Conservation (phyloP, 2,113 vertebrate genomes). For the Nannospalax galili region DNA sequence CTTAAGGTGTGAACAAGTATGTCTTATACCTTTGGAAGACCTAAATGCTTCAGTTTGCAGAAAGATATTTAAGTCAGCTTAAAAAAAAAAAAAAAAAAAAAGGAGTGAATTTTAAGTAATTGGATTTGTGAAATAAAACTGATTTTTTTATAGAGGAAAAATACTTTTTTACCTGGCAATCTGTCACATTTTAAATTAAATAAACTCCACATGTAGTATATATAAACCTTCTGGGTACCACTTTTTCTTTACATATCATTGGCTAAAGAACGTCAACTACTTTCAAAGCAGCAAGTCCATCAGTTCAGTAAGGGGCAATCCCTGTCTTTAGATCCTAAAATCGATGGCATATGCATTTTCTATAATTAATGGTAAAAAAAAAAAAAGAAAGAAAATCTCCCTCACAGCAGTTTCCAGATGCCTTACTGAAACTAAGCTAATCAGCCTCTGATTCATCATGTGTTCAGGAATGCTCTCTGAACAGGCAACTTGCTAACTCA, state of each 20-base stretch:
- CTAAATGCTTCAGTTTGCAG: background rate
- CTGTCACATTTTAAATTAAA: slow-evolving; percentile 53
- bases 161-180: background rate
- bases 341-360: background rate
- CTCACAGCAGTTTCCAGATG: background rate
- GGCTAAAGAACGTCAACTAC: slow-evolving; percentile 39
- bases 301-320: background rate
- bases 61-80: background rate
- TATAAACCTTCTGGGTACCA: background rate
- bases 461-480: slow-evolving; percentile 34
- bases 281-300: slow-evolving; percentile 26
- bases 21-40: background rate
- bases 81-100: too few species aligned
- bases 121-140: background rate
- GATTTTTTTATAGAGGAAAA: background rate
- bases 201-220: slow-evolving; percentile 12
- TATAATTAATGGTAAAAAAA: slow-evolving; percentile 14
- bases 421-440: background rate
- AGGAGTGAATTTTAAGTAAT: slow-evolving; percentile 10
- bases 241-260: background rate
- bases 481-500: background rate
- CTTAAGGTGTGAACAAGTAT: background rate
- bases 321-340: background rate
- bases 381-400: too few species aligned
- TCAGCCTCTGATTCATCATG: background rate